Conservation (phyloP, 2,797 vertebrate species). For the Glossophaga mutica region DNA sequence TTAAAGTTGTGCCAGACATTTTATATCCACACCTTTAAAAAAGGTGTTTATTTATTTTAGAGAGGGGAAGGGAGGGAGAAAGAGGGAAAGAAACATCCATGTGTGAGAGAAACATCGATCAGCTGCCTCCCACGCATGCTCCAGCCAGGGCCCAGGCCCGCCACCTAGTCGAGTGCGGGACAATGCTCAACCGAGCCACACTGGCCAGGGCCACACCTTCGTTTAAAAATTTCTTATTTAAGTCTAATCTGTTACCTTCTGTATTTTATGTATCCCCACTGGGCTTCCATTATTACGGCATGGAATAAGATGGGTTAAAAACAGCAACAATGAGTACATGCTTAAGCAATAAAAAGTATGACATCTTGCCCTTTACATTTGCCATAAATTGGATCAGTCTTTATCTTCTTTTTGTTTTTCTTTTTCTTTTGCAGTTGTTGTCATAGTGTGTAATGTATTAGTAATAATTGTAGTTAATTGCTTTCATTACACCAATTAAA, state of each 20-base stretch:
- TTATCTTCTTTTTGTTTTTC: not conserved
- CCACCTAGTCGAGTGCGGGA: not conserved
- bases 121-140: not conserved
- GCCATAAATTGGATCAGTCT: not conserved
- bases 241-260: not conserved
- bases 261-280: not conserved
- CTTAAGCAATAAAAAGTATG: not conserved
- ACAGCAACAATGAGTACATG: not conserved
- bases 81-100: not conserved
- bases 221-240: not conserved
- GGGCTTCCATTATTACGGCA: not conserved
- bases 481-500: slow-evolving; percentile 45
- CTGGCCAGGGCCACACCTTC: not conserved
- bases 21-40: not conserved
- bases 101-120: not conserved
- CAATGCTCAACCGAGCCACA: not conserved
- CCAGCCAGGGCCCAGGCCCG: not conserved
- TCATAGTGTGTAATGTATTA: slow-evolving; percentile 17
- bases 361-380: not conserved
- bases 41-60: not conserved
- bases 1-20: not conserved
- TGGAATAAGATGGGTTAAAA: not conserved
- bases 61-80: no score
- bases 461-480: slow-evolving; percentile 27
- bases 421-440: not conserved